Percentiles rank a stretch among this genome's conserved stretches.
phyloP scores from a whole-genome alignment of 2,888 invertebrate species.

The Nemotelus pantherinus region DNA sequence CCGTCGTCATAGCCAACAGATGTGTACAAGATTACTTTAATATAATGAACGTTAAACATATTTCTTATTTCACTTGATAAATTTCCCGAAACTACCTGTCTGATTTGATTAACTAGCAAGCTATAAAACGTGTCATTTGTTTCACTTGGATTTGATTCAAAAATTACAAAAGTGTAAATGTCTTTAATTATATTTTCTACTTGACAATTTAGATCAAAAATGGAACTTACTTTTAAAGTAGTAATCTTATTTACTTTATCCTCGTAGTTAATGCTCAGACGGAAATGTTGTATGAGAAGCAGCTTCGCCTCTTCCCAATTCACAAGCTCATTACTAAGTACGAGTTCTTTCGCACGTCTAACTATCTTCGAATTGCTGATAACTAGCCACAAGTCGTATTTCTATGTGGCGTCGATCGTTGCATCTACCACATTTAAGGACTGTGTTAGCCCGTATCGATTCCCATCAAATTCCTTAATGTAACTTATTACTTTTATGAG shows the following conservation, averaged over 20 bases:
- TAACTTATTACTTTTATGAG: background rate
- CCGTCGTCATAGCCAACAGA: background rate
- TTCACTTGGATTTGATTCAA: background rate
- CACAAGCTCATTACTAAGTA: no score
- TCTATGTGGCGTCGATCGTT: background rate
- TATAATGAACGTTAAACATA: background rate
- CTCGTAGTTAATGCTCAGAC: background rate
- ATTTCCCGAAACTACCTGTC: background rate
- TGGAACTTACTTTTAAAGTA: background rate
- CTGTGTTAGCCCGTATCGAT: background rate
- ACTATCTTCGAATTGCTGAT: background rate
- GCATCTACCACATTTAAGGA: background rate
- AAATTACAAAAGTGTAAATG: background rate
- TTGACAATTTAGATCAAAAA: conserved; percentile 2
- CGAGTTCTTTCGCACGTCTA: background rate
- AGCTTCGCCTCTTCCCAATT: no score
- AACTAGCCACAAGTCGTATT: background rate
- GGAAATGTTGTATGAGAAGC: no score
- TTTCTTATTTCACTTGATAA: background rate
- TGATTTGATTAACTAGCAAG: background rate
- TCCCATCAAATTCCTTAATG: background rate
- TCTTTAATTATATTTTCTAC: background rate
- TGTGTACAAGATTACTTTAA: background rate
- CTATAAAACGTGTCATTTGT: background rate
- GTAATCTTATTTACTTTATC: background rate